Conservation (phyloP, 2,797 vertebrate species). For the Spizella passerina region DNA sequence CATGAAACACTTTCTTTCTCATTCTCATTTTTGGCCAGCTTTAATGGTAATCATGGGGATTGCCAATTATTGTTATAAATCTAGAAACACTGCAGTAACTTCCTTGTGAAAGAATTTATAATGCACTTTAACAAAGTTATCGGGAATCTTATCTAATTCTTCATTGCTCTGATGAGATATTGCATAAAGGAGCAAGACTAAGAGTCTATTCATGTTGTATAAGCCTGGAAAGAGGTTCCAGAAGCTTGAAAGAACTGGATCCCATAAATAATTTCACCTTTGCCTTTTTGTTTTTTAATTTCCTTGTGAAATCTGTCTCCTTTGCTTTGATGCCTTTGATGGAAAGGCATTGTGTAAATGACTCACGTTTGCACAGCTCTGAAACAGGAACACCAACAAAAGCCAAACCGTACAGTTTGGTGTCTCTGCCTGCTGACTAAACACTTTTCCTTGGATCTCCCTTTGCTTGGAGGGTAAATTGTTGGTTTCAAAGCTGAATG, state of each 20-base stretch:
- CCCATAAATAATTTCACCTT: neutral
- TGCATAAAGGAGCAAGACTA: neutral
- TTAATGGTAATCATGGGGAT: neutral
- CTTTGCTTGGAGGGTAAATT: conserved; percentile 51
- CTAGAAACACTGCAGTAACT: neutral
- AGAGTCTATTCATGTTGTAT: neutral
- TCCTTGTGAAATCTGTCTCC: neutral
- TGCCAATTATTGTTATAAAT: neutral
- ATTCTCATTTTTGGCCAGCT: neutral
- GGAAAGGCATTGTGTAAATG: conserved; percentile 19
- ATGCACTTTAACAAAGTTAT: neutral
- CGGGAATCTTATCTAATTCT: neutral
- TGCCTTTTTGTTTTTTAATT: neutral
- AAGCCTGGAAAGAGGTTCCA: neutral
- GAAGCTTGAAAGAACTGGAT: neutral
- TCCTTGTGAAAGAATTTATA: neutral
- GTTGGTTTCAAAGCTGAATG: conserved; percentile 68
- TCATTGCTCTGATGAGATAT: neutral
- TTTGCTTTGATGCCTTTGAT: conserved; percentile 32
- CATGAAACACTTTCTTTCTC: neutral
- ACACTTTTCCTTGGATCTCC: conserved; percentile 26
- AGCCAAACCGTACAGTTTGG: conserved; percentile 49
- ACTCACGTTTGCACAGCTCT: neutral
- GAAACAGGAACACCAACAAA: neutral
- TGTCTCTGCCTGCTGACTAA: conserved; percentile 51